These are phyloP conservation scores for Calycopis cecrops DNA, from an alignment of 1,140 invertebrate genomes.

Conservation along the genomic window DNA sequence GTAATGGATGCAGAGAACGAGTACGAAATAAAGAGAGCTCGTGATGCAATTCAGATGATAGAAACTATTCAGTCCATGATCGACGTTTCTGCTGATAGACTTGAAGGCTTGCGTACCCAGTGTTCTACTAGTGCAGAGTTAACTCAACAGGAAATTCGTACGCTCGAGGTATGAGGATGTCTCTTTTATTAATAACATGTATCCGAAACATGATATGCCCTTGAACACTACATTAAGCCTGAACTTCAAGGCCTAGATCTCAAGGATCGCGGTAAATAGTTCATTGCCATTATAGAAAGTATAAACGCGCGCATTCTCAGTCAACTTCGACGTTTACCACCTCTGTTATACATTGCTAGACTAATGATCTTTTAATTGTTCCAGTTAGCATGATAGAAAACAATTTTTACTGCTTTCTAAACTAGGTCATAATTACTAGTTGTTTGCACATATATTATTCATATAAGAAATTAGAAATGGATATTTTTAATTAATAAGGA, in stretches of 20 bases:
- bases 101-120: slow-evolving; percentile 93
- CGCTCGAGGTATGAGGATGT: slow-evolving; percentile 84
- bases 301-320: slow-evolving; percentile 35
- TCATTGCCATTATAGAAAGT: slow-evolving; percentile 56
- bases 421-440: background rate
- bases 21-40: slow-evolving; percentile 76
- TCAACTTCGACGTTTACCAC: slow-evolving; percentile 30
- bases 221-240: slow-evolving; percentile 52
- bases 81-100: slow-evolving; percentile 92
- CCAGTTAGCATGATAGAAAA: background rate
- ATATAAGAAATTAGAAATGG: too few species aligned
- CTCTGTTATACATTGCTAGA: slow-evolving; percentile 26
- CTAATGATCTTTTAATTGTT: slow-evolving; percentile 4
- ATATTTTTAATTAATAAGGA: too few species aligned
- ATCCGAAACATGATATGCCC: slow-evolving; percentile 47
- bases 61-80: slow-evolving; percentile 90
- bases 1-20: slow-evolving; percentile 75
- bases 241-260: slow-evolving; percentile 53
- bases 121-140: slow-evolving; percentile 93
- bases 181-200: slow-evolving; percentile 22
- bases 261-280: slow-evolving; percentile 56
- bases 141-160: slow-evolving; percentile 96
- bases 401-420: slow-evolving; percentile 1
- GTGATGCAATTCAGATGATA: slow-evolving; percentile 80
- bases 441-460: too few species aligned